Conservation (phyloP, 1,140 invertebrate genomes). For the Periplaneta americana region DNA sequence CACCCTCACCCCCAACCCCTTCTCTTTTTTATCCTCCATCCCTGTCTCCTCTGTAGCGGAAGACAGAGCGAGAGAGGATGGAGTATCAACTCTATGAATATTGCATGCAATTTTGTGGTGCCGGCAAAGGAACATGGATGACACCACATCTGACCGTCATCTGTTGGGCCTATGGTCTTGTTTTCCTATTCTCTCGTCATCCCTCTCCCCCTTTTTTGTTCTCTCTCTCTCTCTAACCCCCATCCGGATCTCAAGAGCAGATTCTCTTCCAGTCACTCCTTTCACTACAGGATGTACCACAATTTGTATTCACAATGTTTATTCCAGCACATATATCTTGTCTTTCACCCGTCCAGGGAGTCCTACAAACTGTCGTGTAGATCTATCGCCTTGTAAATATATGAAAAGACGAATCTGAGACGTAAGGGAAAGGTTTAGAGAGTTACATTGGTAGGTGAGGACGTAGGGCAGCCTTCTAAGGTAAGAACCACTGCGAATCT, state of each 20-base stretch:
- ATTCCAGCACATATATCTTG: too few relatives aligned
- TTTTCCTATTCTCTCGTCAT: neutral
- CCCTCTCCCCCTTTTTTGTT: neutral
- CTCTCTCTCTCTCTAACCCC: neutral
- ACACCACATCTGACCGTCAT: neutral
- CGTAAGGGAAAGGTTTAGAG: too few relatives aligned
- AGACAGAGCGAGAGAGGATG: neutral
- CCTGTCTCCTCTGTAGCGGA: too few relatives aligned
- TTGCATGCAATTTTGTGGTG: neutral
- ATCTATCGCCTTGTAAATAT: too few relatives aligned
- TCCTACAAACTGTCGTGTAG: too few relatives aligned
- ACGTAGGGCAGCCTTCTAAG: too few relatives aligned
- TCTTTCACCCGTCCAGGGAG: too few relatives aligned
- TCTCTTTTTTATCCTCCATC: neutral
- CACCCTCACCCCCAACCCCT: neutral
- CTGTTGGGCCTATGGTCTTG: neutral
- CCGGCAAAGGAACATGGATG: neutral
- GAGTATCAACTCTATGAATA: neutral
- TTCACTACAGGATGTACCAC: neutral
- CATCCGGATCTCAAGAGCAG: neutral
- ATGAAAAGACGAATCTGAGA: too few relatives aligned
- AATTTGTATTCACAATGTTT: neutral
- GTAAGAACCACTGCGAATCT: too few relatives aligned
- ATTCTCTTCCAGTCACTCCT: neutral
- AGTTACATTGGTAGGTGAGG: too few relatives aligned